Base-by-base conservation (phyloP, 1,140 invertebrate species). In the Dolichoris vasculosae region DNA sequence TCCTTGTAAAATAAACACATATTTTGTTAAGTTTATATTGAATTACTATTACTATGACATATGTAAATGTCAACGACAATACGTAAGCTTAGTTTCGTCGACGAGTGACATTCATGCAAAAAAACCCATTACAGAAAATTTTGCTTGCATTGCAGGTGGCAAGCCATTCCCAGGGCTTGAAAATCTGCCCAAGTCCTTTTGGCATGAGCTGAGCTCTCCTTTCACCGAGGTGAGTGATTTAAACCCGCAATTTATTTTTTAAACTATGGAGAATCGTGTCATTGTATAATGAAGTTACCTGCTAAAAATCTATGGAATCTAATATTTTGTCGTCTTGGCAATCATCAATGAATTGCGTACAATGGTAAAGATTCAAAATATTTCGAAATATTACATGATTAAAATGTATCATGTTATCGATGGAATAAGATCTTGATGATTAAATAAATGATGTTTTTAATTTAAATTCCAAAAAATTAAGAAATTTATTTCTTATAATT, bases 151-250 rank as follows among this genome's bases (percentile, higher is more conserved):
- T 90, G 73, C 90, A 93, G 92, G 91, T 89, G 90, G 87, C 35
- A 93, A 93, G 87, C 90, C 91, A 87, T 91, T 90, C 89, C 91
- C 91, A 4, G 92, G 91, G 83, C 89, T 93, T 63, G 93, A 94
- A 89, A 91, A 93, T 88, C 87, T 94, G 83, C 94, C 94, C 55
- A 94, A 93, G 88, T 94, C 94, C 82, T 94, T 95, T 87, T 95
- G 94, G 94, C 94, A 95, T 89, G 94, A 95, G 89, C 93, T 95
- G 83, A 95, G 94, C 87, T 95, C 94, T 76, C 94, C 94, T 76
- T 95, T 95, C 88, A 95, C 94, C 87, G 94, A 95, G 90, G 92
- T 93, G 85, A 86, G 85, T 86, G 85, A 86, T 86, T 82, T 86
- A 86, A 86, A 59, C 76, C 13, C 30, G 81, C 76, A 83, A 86